phyloP scores from a whole-genome alignment of 2,888 invertebrate species.

The Spisula solida region DNA sequence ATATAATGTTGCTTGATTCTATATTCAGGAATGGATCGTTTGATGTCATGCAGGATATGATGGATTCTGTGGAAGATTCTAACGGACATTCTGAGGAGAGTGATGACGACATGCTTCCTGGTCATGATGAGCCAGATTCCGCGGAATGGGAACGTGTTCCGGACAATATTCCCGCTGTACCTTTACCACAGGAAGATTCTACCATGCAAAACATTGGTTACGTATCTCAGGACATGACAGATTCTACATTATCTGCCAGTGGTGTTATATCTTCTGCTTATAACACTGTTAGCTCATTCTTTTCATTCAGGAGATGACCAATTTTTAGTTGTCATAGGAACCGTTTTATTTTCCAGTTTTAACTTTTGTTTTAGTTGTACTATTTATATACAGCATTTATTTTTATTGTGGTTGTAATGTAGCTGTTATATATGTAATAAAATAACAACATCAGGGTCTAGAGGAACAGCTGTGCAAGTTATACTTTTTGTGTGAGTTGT shows the following conservation, averaged over 20 bases:
- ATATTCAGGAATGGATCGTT: conserved; percentile 73
- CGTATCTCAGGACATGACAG: conserved; percentile 64
- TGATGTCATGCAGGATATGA: conserved; percentile 89
- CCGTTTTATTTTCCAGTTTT: conserved; percentile 4
- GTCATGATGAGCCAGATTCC: conserved; percentile 90
- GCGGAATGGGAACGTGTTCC: conserved; percentile 94
- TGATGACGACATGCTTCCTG: conserved; percentile 88
- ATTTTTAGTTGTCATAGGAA: conserved; percentile 1
- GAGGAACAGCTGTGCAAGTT: neutral
- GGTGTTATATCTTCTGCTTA: conserved; percentile 94
- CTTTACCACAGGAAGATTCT: conserved; percentile 58
- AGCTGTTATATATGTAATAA: neutral
- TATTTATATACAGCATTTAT: conserved; percentile 1
- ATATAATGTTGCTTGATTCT: too few species aligned
- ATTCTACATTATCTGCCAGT: conserved; percentile 89
- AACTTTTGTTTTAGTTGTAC: neutral
- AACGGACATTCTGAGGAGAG: conserved; percentile 88
- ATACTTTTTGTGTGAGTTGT: neutral
- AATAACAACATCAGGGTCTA: conserved; percentile 8
- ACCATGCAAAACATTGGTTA: conserved; percentile 62
- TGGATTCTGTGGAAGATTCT: conserved; percentile 90
- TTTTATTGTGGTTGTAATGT: neutral
- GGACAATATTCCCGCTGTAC: conserved; percentile 75
- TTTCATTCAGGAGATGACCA: conserved; percentile 87
- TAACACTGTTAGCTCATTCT: conserved; percentile 94